Evolutionary conservation across 2,113 vertebrate species (phyloP), one percentile per base, ranked within the genome.

Genomic region (Myiozetetes cayanensis): DNA sequence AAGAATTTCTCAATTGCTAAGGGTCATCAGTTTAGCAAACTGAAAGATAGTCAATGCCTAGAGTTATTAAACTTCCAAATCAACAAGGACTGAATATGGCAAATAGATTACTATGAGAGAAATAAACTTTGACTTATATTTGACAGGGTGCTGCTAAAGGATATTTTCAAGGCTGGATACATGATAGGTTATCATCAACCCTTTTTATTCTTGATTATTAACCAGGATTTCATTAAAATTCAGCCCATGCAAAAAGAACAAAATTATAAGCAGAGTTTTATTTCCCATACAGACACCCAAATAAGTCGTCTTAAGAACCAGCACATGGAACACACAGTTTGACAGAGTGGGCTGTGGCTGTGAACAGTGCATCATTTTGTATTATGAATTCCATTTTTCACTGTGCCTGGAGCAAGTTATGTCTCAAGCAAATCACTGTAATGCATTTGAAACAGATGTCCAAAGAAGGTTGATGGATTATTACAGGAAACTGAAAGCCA

Each of bases 131-230:
- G 92, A 81, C 56, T 93, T 94, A 10, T 35, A 85, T 79, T 87
- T 94, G 89, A 85, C 81, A 83, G 41, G 15, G 21, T 85, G 89
- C 74, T 95, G 70, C 91, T 96, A 56, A 89, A 91, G 87, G 74
- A 84, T 87, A 71, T 93, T 88, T 92, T 76, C 68, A 56, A 86
- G 79, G 56, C 30, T 56, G 59, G 24, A 35, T 74, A 77, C 20
- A 13, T 68, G 21, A 90, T 71, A 47, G 80, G 39, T 88, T 85
- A 58, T 35, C 68, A 71, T 71, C 47, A 86, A 12, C 7, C 2
- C 28, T 39, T 93, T 88, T 86, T 74, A 68, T 62, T 88, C 72
- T 59, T 92, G 56, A 68, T 75, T 63, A 85, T 76, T 88, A 90
- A 24, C 28, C 17, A 67, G 49, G 16, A 79, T 77, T 94, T 81